Conservation (phyloP, 2,113 vertebrate genomes). For the Sander vitreus region DNA sequence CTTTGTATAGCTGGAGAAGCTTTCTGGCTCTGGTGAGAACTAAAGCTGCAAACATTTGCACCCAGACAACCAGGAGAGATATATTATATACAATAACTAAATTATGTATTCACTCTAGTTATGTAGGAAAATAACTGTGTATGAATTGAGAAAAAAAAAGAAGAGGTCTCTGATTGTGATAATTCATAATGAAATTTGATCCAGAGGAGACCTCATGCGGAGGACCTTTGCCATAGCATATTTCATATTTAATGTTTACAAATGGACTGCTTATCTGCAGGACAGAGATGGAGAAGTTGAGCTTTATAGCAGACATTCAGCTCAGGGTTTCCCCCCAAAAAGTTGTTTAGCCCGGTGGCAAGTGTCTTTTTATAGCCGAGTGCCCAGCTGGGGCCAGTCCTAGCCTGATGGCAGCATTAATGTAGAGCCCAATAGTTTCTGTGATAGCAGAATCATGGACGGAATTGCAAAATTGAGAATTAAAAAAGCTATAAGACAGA, state of each 20-base stretch:
- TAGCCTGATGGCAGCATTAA: too few relatives aligned
- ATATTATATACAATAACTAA: neutral
- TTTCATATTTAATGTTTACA: neutral
- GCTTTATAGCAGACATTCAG: conserved; percentile 8
- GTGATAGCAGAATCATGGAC: too few relatives aligned
- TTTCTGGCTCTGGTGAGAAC: conserved; percentile 23
- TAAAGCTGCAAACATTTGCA: neutral
- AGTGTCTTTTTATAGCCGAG: too few relatives aligned
- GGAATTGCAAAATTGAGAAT: too few relatives aligned
- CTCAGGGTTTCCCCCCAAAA: too few relatives aligned
- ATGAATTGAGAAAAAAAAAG: neutral
- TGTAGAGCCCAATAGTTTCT: too few relatives aligned
- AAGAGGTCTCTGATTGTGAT: too few relatives aligned
- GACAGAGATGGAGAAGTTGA: neutral
- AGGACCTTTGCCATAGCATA: neutral
- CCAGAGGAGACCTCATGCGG: neutral
- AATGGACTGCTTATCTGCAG: neutral
- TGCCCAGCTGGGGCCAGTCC: too few relatives aligned
- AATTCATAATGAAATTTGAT: neutral
- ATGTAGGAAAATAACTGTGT: neutral
- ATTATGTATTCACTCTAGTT: neutral
- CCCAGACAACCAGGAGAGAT: neutral
- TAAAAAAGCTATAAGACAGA: too few relatives aligned
- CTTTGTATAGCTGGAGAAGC: conserved; percentile 18
- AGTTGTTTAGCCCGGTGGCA: too few relatives aligned